Base-by-base conservation (phyloP, 2,888 invertebrate species). In the Auanema freiburgensis region DNA sequence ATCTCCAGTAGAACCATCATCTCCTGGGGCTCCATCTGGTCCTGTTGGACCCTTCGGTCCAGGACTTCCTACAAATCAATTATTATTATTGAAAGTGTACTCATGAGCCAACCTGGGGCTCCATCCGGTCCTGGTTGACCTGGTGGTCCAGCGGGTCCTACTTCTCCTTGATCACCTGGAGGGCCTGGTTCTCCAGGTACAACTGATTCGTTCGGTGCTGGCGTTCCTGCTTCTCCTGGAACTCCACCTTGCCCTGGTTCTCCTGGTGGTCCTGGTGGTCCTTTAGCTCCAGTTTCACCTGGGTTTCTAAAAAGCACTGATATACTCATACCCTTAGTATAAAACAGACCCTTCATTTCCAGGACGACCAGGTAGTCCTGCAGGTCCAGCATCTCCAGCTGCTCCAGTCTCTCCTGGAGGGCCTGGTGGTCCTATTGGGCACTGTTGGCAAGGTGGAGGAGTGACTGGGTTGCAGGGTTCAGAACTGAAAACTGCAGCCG, bases 371-470 rank as follows among this genome's bases (percentile, higher is more conserved):
- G 68, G 53, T 23, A 60, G 58, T 52, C 70, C 70, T 14, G 68
- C 66, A 21, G 65, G 44, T 60, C 77, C 74, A 49, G 64, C 57
- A n/a, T 67, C 67, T 64, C 77, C 77, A 1, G 71, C 69, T 12
- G 73, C 60, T 58, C 74, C 76, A 11, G 69, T 67, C 3, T 63
- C 60, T 56, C 78, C 78, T 16, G 72, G 68, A 10, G 75, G 74
- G 41, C 79, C 79, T 8, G 76, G 66, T n/a, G 78, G 71, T 53
- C 72, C 77, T 14, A 63, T 59, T n/a, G 74, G 72, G 61, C 76
- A 78, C 1, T 70, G 75, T 46, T 74, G 76, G 67, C 70, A 68
- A 11, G 74, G 75, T 50, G 76, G 75, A 53, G 66, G 71, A 53
- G 70, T 77, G 59, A 74, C 69, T 6, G 76, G 76, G 46, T 75